Conservation (phyloP, 92 coral and sea anemone species). For the Diadumene lineata region DNA sequence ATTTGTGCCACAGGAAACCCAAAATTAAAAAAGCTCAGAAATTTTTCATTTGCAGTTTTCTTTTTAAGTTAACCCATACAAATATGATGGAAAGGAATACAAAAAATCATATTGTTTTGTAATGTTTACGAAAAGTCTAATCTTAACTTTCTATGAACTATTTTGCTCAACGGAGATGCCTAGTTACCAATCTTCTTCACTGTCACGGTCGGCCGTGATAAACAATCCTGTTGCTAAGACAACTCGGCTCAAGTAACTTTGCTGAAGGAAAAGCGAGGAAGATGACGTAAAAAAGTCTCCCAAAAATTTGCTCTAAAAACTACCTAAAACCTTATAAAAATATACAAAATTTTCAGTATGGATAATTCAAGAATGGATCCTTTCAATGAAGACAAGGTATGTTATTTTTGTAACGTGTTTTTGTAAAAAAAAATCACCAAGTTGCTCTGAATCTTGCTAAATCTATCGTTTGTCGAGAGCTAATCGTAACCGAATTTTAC, state of each 20-base stretch:
- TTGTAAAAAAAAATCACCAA: neutral
- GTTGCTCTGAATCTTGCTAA: neutral
- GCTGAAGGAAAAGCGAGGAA: neutral
- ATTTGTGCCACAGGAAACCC: neutral
- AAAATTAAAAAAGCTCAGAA: neutral
- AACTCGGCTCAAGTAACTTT: constrained; percentile 23
- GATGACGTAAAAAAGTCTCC: neutral
- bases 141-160: too few species aligned
- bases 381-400: constrained; percentile 81
- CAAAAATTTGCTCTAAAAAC: constrained; percentile 17
- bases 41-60: too few species aligned
- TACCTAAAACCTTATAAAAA: neutral
- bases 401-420: neutral
- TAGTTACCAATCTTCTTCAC: constrained; percentile 28
- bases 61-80: too few species aligned
- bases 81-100: too few species aligned
- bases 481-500: too few species aligned
- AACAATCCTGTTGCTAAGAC: constrained; percentile 54
- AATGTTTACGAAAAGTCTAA: neutral
- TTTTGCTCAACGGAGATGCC: neutral
- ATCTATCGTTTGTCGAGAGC: neutral
- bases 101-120: too few species aligned
- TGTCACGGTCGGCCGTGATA: constrained; percentile 20
- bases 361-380: constrained; percentile 53
- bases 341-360: neutral